Base-by-base conservation (phyloP, 2,888 invertebrate genomes). In the Anticlea derivata region DNA sequence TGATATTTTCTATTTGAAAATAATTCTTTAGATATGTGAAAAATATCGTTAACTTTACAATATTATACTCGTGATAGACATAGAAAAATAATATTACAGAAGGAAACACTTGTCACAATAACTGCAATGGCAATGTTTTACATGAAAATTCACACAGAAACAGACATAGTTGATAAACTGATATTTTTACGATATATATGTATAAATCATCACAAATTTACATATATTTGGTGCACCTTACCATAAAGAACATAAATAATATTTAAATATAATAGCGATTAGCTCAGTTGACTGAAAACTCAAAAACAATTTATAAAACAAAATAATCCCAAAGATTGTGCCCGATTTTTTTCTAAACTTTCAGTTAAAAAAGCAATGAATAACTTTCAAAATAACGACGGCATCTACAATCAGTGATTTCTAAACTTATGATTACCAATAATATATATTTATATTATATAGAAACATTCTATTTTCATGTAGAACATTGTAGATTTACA, bases 31-130 rank as follows among this genome's bases (percentile, higher is more conserved):
- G 4, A 17, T 17, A 17, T 3, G 23, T 34, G 26, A 29, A 31
- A 13, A 39, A 43, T 58, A 29, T 71, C 61, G 71, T 78, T 48
- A 86, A 86, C 86, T 87, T 87, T 87, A 86, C 78, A 40, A 48
- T 44, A 52, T 69, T 79, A 73, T 75, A 78, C 80, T 78, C 72
- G 78, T 84, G 83, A 87, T 88, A 87, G 86, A 86, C 83, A 84
- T 76, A 73, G 70, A 78, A 70, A 70, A 73, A 65, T 3, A 17
- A 67, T 73, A 69, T 73, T 70, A 73, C 70, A 33, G 69, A 63
- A 53, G 83, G 85, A 81, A 77, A 68, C 65, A 64, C 65, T 65
- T 71, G 86, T 87, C 87, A 86, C 86, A 86, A 86, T 65, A n/a
- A n/a, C n/a, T 60, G 29, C 46, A 63, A 57, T 50, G 66, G 47